Base-by-base conservation (phyloP, 2,797 vertebrate genomes). In the Sternarchorhynchus goeldii region DNA sequence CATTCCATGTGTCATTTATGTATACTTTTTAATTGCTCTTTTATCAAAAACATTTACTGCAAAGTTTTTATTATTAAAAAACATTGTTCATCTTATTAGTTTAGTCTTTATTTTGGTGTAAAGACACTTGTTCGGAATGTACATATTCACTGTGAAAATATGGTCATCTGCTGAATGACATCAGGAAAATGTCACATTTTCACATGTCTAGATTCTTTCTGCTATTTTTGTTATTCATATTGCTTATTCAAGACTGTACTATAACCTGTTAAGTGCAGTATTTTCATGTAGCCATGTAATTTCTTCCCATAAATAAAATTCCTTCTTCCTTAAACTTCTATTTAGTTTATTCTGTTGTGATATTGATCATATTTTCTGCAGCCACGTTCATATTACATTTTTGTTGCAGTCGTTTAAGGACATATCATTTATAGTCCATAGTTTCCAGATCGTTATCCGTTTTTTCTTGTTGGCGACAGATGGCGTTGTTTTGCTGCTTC, bases 101-200 rank as follows among this genome's bases (percentile, higher is more conserved):
- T 55, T 85, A 66, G 82, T 88, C 29, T 81, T 55, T 77, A 82
- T 87, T 73, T 87, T 67, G 64, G 79, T 86, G 84, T 31, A 74
- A 85, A 67, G 82, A 80, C 86, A 87, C 87, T 80, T 85, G 80
- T 85, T 80, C 80, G 85, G 84, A 91, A 92, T 90, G 87, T 88
- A 90, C 83, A 88, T 86, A 89, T 92, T 88, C 84, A 93, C 92
- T 93, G 92, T 94, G 91, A 94, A 89, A 88, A 90, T 84, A 85
- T 87, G 81, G 88, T 88, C 84, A 83, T 82, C 79, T 85, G 58
- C 65, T 76, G 34, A 25, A 20, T 45, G 34, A 32, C 59, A 36
- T 41, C 2, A 63, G 58, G 41, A 59, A 21, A 34, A 41, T 77
- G 63, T 67, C 76, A 39, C 31, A 14, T 69, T 73, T 82, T 41